phyloP scores from a whole-genome alignment of 1,140 invertebrate genomes.

The Camponotus vicinus region DNA sequence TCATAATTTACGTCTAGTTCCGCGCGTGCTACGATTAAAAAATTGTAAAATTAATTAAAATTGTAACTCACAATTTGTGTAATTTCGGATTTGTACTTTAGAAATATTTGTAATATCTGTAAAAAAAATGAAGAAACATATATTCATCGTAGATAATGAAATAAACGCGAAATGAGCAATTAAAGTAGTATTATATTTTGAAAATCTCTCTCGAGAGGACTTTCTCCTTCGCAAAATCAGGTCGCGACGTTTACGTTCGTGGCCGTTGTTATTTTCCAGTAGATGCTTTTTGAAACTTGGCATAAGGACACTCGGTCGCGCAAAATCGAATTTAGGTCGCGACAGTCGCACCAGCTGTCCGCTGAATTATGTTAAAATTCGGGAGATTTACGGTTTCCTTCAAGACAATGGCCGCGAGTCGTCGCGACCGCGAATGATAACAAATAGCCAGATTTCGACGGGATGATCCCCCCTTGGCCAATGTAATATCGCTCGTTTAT shows the following conservation, averaged over 20 bases:
- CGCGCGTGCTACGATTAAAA: too few relatives aligned
- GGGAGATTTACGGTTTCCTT: constrained; percentile 21
- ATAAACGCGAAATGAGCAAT: not conserved
- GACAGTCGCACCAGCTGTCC: not conserved
- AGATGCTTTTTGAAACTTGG: constrained; percentile 4
- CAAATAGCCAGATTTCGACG: constrained; percentile 41
- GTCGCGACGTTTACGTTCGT: not conserved
- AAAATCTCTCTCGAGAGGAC: constrained; percentile 13
- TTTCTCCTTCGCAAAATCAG: not conserved
- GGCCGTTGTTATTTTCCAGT: constrained; percentile 1
- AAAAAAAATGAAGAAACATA: not conserved
- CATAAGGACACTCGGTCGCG: not conserved
- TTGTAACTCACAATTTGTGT: not conserved
- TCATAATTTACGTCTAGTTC: not conserved
- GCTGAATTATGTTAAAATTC: constrained; percentile 47
- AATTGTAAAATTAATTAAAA: constrained; percentile 35
- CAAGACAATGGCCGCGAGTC: constrained; percentile 28
- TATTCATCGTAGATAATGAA: not conserved
- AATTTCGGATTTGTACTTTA: not conserved
- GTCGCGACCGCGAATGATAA: constrained; percentile 6
- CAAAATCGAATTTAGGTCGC: constrained; percentile 11
- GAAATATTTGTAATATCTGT: not conserved
- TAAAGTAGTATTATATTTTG: constrained; percentile 16
- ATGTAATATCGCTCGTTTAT: constrained; percentile 56
- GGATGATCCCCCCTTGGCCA: not conserved